Conservation (phyloP, 2,113 vertebrate genomes). For the human (Homo sapiens) region GRCh38 chr3:28371501-28372000, state of each 20-base stretch:
- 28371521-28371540: too few species aligned
- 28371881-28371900: background rate
- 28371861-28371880: background rate
- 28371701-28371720: background rate
- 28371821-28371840: background rate
- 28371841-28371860: background rate
- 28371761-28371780: background rate
- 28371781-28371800: background rate
- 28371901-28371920: background rate
- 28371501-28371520: background rate
- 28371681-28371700: background rate
- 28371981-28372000: accelerated
- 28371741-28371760: background rate
- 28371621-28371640: too few species aligned
- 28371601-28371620: too few species aligned
- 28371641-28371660: too few species aligned
- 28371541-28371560: too few species aligned
- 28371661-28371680: too few species aligned
- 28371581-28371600: too few species aligned
- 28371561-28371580: too few species aligned
- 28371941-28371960: too few species aligned
- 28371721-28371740: background rate
- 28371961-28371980: too few species aligned
- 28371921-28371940: too few species aligned
- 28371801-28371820: background rate